Evolutionary conservation across 2,797 vertebrate species (phyloP), one percentile per base, ranked within the genome.

Genomic region (Austrolebias charrua): DNA sequence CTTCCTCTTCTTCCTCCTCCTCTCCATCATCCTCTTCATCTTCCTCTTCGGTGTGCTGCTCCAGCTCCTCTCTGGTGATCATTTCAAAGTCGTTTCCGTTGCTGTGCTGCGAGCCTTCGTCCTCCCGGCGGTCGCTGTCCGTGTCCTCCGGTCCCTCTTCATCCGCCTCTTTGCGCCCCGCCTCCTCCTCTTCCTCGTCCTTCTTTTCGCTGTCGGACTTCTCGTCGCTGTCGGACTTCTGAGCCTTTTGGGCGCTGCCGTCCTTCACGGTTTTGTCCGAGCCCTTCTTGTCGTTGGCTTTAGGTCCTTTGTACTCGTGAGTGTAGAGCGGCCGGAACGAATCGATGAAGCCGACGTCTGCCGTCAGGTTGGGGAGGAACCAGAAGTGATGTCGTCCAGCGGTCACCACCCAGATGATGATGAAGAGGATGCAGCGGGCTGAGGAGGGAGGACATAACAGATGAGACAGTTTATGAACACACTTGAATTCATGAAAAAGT

Each of bases 61-160:
- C 98, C 83, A 99, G 92, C 94, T 99, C 97, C 79, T 99, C 98
- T 78, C 96, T 96, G 84, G 97, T 99, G 90, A 99, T 99, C 96
- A 99, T 98, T 93, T 99, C 98, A 92, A 99, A 99, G 93, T 99
- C 98, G 91, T 99, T 99, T 69, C 97, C 97, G 72, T 96, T 99
- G 94, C 97, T 99, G 92, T 98, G 97, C 69, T 99, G 98, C 57
- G 98, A 99, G 6, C 95, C 94, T 61, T 99, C 98, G 1, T 98
- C 96, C 78, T 98, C 98, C 14, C 95, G 89, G 43, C 95, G 94
- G 88, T 98, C 97, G 85, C 96, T 97, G 93, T 98, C 98, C 38
- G 96, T 96, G 89, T 99, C 96, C 15, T 86, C 92, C 0, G 85
- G 88, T 61, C 91, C 95, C 28, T 76, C 92, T 4, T 79, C 89